Evolutionary conservation across 2,113 vertebrate genomes (phyloP), one percentile per base, ranked within the genome.

Genomic region (Cacatua alba): DNA sequence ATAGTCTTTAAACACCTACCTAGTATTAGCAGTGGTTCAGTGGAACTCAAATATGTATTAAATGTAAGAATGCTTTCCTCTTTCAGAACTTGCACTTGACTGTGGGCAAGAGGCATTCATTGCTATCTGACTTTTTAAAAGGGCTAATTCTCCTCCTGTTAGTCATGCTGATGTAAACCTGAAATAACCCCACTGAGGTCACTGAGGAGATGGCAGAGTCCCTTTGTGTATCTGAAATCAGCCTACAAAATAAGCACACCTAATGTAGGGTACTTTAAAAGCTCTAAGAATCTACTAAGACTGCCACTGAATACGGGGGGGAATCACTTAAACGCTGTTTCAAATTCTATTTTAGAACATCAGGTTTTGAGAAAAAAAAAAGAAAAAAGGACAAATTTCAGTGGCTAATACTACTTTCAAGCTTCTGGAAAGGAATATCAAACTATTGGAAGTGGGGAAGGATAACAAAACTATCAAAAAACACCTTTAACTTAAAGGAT

Each of bases 141-240:
- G 43, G 26, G 17, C 67, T 75, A 64, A 75, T 90, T 92, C 75
- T 91, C 82, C 35, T 95, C 28, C 52, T 91, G 13, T 84, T 74
- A 94, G 51, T 90, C 75, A 88, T 68, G 52, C 85, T 92, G 59
- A 63, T 88, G 37, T 80, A 92, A 94, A 91, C 68, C 68, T 71
- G 33, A 86, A 93, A 90, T 82, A 88, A 91, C 65, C 46, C 57
- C 28, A 46, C 21, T 57, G 69, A 87, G 55, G 59, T 88, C 87
- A 77, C 39, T 88, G 60, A 21, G 24, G 52, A 81, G 49, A 76
- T 37, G 35, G 77, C 80, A 84, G 72, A 84, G 19, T 57, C 52
- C 79, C 94, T 71, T 76, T 83, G 31, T 86, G 48, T 75, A 17
- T 67, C 84, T 94, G 90, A 93, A 96, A 90, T 90, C 79, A 92